Evolutionary conservation across 1,140 invertebrate genomes (phyloP).

Genomic region (Drosophila erecta): DNA sequence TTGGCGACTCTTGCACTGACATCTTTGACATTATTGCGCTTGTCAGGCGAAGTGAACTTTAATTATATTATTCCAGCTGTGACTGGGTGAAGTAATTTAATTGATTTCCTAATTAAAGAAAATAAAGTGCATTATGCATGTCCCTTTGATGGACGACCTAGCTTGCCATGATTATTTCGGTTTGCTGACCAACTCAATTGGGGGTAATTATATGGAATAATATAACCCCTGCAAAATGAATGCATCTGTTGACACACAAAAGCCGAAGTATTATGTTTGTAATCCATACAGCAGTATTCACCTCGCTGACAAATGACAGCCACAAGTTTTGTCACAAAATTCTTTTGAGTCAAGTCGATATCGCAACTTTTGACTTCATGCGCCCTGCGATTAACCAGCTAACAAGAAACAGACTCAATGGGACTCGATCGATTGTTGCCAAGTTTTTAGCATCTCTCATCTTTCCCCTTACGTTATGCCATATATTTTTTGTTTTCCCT

Average conservation of each 20-base stretch:
- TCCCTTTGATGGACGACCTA: slow-evolving; percentile 6
- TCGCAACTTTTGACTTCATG: slow-evolving; percentile 49
- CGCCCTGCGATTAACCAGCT: slow-evolving; percentile 53
- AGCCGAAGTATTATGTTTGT: no score
- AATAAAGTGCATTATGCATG: slow-evolving; percentile 34
- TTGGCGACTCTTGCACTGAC: background rate
- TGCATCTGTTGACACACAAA: background rate
- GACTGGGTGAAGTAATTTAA: slow-evolving; percentile 39
- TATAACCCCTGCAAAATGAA: background rate
- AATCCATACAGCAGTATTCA: background rate
- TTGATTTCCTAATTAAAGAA: slow-evolving; percentile 74
- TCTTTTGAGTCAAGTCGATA: slow-evolving; percentile 5
- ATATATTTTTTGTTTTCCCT: slow-evolving; percentile 35
- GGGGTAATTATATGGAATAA: slow-evolving; percentile 37
- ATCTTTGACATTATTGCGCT: slow-evolving; percentile 31
- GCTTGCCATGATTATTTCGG: slow-evolving; percentile 9
- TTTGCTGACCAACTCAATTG: slow-evolving; percentile 19
- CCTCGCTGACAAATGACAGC: slow-evolving; percentile 86
- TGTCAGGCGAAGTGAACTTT: slow-evolving; percentile 52
- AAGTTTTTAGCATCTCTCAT: slow-evolving; percentile 33
- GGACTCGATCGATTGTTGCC: slow-evolving; percentile 53
- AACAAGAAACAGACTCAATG: slow-evolving; percentile 45
- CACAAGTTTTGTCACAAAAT: slow-evolving; percentile 35
- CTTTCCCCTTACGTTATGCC: slow-evolving; percentile 23
- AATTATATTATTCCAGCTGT: slow-evolving; percentile 72